Evolutionary conservation across 2,797 vertebrate species (phyloP), one percentile per base, ranked within the genome.

Genomic region (Podargus strigoides): DNA sequence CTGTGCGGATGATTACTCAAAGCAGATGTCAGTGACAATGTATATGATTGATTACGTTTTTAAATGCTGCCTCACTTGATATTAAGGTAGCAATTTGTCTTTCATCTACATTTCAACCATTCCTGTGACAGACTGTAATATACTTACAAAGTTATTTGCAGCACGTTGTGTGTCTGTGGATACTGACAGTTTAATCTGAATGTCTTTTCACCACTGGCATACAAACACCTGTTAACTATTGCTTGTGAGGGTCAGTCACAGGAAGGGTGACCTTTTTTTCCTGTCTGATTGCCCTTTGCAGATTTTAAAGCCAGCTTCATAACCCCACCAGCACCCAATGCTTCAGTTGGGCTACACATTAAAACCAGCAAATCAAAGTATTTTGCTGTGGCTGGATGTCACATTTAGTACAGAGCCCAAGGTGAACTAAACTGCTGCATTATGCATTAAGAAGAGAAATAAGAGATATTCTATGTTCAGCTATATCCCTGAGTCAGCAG

Each of bases 401-500:
- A 94, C 75, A 87, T 89, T 85, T 56, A 80, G 36, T 23, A 46
- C 36, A 68, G 34, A 89, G 63, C 58, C 49, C 84, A 89, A 93
- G 93, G 87, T 93, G 92, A 97, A 66, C 64, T 82, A 75, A 80
- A 91, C 58, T 37, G 75, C 91, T 95, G 85, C 85, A 93, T 94
- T 96, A 94, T 83, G 68, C 83, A 91, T 90, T 59, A 53, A 92
- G 70, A 87, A 10, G 46, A 93, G 82, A 74, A 86, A 85, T 72
- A 91, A 77, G 56, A 41, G 22, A 72, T 82, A 75, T 73, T 63
- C 49, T 50, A 87, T 21, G 39, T 50, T 66, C 62, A 78, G 5
- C 59, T 22, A 32, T 42, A 87, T 11, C 34, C 88, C 94, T 94
- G 95, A 96, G 90, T 97, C 95, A 96, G 97, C 95, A 91, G 64